These are phyloP conservation scores for Hipparchia semele DNA, from an alignment of 2,888 invertebrate genomes.

Conservation along the genomic window DNA sequence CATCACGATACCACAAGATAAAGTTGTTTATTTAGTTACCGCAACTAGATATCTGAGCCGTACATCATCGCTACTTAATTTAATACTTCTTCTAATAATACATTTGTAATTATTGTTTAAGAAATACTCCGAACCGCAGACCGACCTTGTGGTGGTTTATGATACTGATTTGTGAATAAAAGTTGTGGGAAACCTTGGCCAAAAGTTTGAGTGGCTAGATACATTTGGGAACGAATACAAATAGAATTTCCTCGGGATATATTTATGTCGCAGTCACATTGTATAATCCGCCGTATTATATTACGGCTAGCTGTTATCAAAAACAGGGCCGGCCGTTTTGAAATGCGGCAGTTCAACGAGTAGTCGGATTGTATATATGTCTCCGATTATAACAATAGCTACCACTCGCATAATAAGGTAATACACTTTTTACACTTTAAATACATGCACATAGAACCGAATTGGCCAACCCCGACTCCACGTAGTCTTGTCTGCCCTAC, in stretches of 20 bases:
- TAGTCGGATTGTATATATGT: too few relatives aligned
- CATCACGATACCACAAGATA: neutral
- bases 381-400: too few relatives aligned
- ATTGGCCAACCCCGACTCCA: too few relatives aligned
- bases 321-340: too few relatives aligned
- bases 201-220: slow-evolving; percentile 19
- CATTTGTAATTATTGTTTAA: slow-evolving; percentile 29
- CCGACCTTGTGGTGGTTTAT: slow-evolving; percentile 37
- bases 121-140: slow-evolving; percentile 34
- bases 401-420: too few relatives aligned
- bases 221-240: neutral
- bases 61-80: slow-evolving; percentile 38
- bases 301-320: too few relatives aligned
- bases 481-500: too few relatives aligned
- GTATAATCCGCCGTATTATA: too few relatives aligned
- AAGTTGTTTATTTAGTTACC: slow-evolving; percentile 1
- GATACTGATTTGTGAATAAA: slow-evolving; percentile 38
- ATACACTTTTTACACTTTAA: too few relatives aligned
- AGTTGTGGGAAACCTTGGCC: slow-evolving; percentile 32
- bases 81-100: slow-evolving; percentile 36
- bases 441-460: too few relatives aligned
- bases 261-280: too few relatives aligned
- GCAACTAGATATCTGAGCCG: slow-evolving; percentile 6
- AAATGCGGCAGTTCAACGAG: too few relatives aligned
- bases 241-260: neutral